Base-by-base conservation (phyloP, 2,888 invertebrate genomes). In the Mesorhabditis sp. region DNA sequence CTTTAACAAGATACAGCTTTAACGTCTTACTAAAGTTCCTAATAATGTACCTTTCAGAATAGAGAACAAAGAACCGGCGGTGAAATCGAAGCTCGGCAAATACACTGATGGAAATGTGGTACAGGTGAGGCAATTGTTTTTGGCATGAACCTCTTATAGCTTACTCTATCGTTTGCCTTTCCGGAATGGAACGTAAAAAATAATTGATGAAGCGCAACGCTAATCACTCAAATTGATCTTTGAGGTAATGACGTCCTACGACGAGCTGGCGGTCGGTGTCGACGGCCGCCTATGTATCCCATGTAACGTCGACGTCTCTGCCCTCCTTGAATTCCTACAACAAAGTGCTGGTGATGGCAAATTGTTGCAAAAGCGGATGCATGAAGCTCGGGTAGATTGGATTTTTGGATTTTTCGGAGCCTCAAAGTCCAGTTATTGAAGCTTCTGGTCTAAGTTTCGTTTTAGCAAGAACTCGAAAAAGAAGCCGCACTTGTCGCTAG, bases 271-370 rank as follows among this genome's bases (percentile, higher is more conserved):
- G 2, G 72, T 85, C 15, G 76, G 78, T 5, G 43, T 71, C 4
- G 80, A 83, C 61, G 84, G 84, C 10, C 70, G 80, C 13, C 72
- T 84, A 13, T 75, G 73, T 10, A 74, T 84, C 41, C 84, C 84
- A 4, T 84, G 82, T 70, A 85, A 82, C 66, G 84, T 85, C 4
- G 82, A 85, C 65, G 75, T 79, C 41, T 65, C 71, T 5, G 70
- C 79, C 5, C 74, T 84, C 3, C 72, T 79, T 4, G 67, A 71
- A 2, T 84, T 85, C 71, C 70, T 84, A 6, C 73, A 74, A 7
- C 79, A 74, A 41, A 75, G 76, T 63, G 75, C 74, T 4, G 50
- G 67, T 10, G 64, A 62, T 43, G 72, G 73, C 2, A 67, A 66
- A 10, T 71, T 76, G 6, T 69, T 77, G 28, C 76, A 76, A 45